These are phyloP conservation scores for Oreochromis mossambicus DNA, from an alignment of 2,797 vertebrate species.

Conservation along the genomic window DNA sequence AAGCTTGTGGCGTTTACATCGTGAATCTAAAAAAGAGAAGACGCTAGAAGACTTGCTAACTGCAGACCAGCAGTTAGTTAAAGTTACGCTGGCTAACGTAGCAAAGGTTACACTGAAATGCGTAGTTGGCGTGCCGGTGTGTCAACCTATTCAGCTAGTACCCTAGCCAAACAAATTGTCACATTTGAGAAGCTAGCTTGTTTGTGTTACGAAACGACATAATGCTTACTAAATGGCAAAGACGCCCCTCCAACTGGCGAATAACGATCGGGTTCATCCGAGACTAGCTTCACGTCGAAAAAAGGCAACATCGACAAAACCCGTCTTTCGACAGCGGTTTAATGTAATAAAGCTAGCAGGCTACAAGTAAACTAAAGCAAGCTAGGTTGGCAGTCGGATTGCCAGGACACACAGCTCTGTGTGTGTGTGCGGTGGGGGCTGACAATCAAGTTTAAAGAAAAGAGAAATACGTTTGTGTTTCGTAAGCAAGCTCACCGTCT, in stretches of 20 bases:
- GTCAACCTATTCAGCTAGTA: constrained; percentile 44
- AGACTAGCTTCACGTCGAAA: constrained; percentile 48
- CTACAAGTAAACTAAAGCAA: constrained; percentile 25
- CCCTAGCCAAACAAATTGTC: neutral
- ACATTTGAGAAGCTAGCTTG: neutral
- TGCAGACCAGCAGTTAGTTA: constrained; percentile 1
- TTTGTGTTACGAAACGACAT: neutral
- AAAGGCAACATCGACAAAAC: constrained; percentile 57
- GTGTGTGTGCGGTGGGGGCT: constrained; percentile 4
- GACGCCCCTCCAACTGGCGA: neutral
- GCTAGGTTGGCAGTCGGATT: constrained; percentile 34
- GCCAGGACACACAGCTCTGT: constrained; percentile 20
- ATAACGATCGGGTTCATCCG: constrained; percentile 14
- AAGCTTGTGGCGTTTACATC: neutral
- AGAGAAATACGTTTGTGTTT: neutral
- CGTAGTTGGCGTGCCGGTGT: constrained; percentile 72
- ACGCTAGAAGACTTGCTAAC: neutral
- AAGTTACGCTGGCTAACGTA: constrained; percentile 61
- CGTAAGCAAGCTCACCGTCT: constrained; percentile 9
- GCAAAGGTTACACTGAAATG: constrained; percentile 67
- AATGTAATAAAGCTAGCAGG: constrained; percentile 43
- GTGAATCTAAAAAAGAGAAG: neutral
- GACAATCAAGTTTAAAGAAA: constrained; percentile 15
- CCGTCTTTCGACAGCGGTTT: constrained; percentile 42
- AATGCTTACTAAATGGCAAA: neutral